Percentiles rank a stretch among this genome's conserved stretches.
These are phyloP conservation scores for Stichodactyla helianthus DNA, from an alignment of 64 coral and sea anemone genomes.

Conservation along the genomic window DNA sequence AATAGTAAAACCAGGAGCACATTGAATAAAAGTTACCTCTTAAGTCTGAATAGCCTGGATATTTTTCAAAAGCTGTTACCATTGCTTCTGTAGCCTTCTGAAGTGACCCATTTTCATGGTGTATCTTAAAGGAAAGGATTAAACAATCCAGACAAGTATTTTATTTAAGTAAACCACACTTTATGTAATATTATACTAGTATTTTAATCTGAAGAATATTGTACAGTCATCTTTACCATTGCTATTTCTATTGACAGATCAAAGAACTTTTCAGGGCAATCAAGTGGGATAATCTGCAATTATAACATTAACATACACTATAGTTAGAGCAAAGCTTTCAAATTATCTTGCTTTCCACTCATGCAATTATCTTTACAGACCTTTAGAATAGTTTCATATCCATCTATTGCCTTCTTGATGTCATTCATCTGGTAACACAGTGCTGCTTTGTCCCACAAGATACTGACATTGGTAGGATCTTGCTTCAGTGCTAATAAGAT, in stretches of 20 bases:
- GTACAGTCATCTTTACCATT: constrained; percentile 29
- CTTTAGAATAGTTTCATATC: constrained; percentile 63
- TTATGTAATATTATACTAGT: no score
- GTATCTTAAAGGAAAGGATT: constrained; percentile 39
- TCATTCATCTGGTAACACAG: constrained; percentile 83
- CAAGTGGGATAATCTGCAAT: constrained; percentile 29
- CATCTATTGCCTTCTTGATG: constrained; percentile 84
- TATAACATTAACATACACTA: background rate
- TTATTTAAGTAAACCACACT: background rate
- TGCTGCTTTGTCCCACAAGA: constrained; percentile 79
- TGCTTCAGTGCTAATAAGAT: constrained; percentile 63
- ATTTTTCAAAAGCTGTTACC: constrained; percentile 69
- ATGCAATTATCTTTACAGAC: constrained; percentile 10
- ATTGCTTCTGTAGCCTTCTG: constrained; percentile 60
- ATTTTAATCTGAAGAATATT: background rate
- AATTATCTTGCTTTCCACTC: background rate
- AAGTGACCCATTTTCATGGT: constrained; percentile 69
- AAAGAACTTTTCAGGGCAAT: constrained; percentile 73
- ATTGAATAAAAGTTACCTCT: constrained; percentile 46
- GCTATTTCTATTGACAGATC: constrained; percentile 78
- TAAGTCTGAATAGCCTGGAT: constrained; percentile 44
- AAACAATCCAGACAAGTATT: background rate
- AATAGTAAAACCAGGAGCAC: background rate
- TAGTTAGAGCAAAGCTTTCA: no score
- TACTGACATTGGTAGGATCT: constrained; percentile 64